Percentiles rank a stretch among this genome's conserved stretches.
Conservation (phyloP, 2,113 vertebrate species). For the Tapirus terrestris region DNA sequence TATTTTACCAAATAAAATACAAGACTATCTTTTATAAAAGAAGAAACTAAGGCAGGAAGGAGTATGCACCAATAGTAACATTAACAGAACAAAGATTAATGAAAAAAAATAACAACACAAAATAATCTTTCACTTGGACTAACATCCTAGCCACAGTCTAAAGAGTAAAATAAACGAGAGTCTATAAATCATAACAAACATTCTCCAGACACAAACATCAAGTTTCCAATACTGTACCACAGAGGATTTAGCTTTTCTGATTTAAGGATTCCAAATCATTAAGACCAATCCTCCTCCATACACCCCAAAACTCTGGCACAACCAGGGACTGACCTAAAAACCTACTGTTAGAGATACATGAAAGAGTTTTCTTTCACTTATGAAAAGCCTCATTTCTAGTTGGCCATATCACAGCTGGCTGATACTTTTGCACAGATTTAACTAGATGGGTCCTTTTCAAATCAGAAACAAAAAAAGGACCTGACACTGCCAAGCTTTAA, state of each 20-base stretch:
- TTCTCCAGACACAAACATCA: slow-evolving; percentile 39
- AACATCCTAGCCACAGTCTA: not conserved
- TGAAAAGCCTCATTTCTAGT: slow-evolving; percentile 14
- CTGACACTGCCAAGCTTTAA: not conserved
- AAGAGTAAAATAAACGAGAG: not conserved
- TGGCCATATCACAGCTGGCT: not conserved
- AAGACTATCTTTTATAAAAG: slow-evolving; percentile 27
- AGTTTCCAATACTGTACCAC: not conserved
- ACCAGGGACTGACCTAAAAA: slow-evolving; percentile 21
- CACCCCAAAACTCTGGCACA: slow-evolving; percentile 33
- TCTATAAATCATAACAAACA: slow-evolving; percentile 37
- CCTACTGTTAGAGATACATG: not conserved
- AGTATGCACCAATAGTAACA: not conserved
- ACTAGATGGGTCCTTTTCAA: slow-evolving; percentile 2
- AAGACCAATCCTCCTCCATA: not conserved
- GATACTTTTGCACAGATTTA: slow-evolving; percentile 19
- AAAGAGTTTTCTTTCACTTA: slow-evolving; percentile 32
- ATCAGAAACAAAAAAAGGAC: slow-evolving; percentile 15
- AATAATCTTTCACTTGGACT: slow-evolving; percentile 16
- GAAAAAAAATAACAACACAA: not conserved
- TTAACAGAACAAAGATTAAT: slow-evolving; percentile 19
- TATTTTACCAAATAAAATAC: slow-evolving; percentile 17
- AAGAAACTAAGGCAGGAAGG: slow-evolving; percentile 41
- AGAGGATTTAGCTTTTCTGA: not conserved
- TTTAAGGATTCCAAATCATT: slow-evolving; percentile 33